Conservation (phyloP, 2,888 invertebrate genomes). For the Ypsolopha scabrella region DNA sequence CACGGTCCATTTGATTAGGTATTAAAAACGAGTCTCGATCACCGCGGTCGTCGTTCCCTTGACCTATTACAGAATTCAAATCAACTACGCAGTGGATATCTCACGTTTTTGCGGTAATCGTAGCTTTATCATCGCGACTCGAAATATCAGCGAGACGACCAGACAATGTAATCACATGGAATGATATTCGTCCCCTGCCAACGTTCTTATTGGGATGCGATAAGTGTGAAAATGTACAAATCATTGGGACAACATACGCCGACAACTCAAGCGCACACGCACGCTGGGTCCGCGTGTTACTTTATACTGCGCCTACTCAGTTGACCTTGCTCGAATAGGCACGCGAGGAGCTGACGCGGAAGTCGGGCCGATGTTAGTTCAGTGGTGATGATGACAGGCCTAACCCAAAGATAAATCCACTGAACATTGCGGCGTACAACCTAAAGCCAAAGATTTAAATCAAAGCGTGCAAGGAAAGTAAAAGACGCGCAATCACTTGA, state of each 20-base stretch:
- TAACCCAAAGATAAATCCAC: background rate
- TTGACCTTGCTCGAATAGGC: constrained; percentile 29
- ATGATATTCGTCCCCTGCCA: no score
- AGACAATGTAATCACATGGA: no score
- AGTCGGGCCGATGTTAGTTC: constrained; percentile 19
- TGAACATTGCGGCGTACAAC: background rate
- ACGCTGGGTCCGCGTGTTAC: constrained; percentile 28
- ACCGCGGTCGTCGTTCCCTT: constrained; percentile 22
- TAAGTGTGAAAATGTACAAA: no score
- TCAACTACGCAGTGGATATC: constrained; percentile 32
- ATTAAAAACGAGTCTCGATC: no score
- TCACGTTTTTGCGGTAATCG: constrained; percentile 13
- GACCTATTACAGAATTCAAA: constrained; percentile 37
- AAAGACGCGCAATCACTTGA: background rate
- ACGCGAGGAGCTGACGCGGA: constrained; percentile 31
- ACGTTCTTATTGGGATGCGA: no score
- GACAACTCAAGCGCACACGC: constrained; percentile 8
- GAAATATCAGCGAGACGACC: background rate
- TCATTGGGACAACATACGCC: no score
- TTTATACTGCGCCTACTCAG: constrained; percentile 13
- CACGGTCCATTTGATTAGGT: no score
- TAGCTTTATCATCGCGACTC: constrained; percentile 17
- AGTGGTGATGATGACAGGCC: constrained; percentile 6
- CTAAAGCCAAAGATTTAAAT: no score
- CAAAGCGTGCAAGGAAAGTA: background rate